Base-by-base conservation (phyloP, 2,113 vertebrate species). In the Climacteris rufus region DNA sequence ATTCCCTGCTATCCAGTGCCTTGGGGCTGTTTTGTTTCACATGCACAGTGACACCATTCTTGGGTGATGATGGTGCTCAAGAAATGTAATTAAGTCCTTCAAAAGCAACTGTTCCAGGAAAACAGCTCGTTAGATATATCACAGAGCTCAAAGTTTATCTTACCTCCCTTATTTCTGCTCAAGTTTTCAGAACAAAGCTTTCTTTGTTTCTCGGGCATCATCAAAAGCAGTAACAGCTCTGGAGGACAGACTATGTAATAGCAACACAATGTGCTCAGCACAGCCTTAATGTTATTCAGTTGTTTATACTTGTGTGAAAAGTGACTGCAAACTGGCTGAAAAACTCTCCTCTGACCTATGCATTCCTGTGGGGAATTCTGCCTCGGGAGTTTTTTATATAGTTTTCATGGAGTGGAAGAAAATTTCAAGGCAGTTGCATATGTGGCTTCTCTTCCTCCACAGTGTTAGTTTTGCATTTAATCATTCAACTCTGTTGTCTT, bases 171-270 rank as follows among this genome's bases (percentile, higher is more conserved):
- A 24, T 42, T 82, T 81, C 52, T 60, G 28, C 47, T 59, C 0
- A 8, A 61, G 50, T 91, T 94, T 85, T 93, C 63, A 81, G 53
- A 90, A 37, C 4, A 72, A 80, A 91, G 45, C 24, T 42, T 96
- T 85, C 45, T 84, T 87, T 90, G 37, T 77, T 94, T 95, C 71
- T 54, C 74, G 82, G 93, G 68, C 85, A 78, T 47, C 85, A 94
- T 86, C 52, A 92, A 91, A 87, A 79, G 25, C 37, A 71, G 0
- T 86, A 92, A 75, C 59, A 91, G 53, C 54, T 75, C 83, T 77
- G 68, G 52, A 68, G 84, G 49, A 75, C 56, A 54, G 45, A 65
- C 79, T 59, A 76, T 88, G 45, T 39, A 71, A 78, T 30, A 70
- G 78, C 37, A 89, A 56, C 44, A 59, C 22, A 60, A 40, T 33